Evolutionary conservation across 2,113 vertebrate genomes (phyloP).

Genomic region (Varanus komodoensis): DNA sequence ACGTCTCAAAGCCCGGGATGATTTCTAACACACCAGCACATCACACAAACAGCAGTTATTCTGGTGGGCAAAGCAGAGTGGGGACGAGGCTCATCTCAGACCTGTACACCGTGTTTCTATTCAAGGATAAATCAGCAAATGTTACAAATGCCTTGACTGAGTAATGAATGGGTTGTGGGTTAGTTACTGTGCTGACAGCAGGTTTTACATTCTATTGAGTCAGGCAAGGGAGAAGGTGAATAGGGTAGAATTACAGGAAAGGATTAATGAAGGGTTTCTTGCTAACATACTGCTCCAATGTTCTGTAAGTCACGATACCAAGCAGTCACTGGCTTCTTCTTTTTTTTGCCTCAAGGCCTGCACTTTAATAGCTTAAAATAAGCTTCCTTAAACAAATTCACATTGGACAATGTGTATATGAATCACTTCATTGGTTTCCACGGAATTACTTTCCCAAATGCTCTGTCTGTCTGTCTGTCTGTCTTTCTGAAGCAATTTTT

Average conservation of each 20-base stretch:
- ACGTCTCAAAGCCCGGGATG: conserved; percentile 56
- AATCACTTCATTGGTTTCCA: conserved; percentile 84
- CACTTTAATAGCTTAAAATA: conserved; percentile 81
- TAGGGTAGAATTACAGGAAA: conserved; percentile 82
- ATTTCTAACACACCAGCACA: conserved; percentile 63
- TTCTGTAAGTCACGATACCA: conserved; percentile 77
- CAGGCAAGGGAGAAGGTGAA: conserved; percentile 76
- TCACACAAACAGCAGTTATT: conserved; percentile 67
- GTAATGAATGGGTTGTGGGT: conserved; percentile 80
- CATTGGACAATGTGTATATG: conserved; percentile 77
- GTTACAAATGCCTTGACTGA: conserved; percentile 76
- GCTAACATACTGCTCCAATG: conserved; percentile 77
- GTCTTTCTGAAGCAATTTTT: conserved; percentile 81
- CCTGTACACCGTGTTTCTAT: conserved; percentile 72
- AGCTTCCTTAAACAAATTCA: conserved; percentile 81
- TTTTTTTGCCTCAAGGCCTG: conserved; percentile 70
- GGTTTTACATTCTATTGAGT: conserved; percentile 83
- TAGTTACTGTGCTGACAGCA: conserved; percentile 77
- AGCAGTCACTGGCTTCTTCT: conserved; percentile 68
- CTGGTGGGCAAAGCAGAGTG: conserved; percentile 64
- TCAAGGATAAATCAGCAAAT: conserved; percentile 78
- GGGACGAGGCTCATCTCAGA: conserved; percentile 54
- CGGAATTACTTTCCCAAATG: conserved; percentile 82
- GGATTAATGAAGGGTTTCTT: conserved; percentile 82
- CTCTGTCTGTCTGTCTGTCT: conserved; percentile 74